Evolutionary conservation across 2,797 vertebrate genomes (phyloP).

Genomic region (Gila robusta): DNA sequence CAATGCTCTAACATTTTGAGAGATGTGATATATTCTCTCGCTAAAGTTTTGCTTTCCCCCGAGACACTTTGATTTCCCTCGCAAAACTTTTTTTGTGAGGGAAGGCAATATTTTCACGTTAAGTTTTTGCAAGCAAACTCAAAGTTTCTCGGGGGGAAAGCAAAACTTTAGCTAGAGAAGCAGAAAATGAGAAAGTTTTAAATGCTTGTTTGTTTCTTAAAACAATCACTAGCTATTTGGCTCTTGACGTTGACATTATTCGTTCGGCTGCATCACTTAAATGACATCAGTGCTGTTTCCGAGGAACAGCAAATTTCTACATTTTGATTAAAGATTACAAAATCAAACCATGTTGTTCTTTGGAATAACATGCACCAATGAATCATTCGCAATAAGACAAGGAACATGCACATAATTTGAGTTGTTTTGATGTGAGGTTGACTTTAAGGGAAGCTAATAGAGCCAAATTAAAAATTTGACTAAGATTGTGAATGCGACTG

Average conservation of each 20-base stretch:
- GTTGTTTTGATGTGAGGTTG: not conserved
- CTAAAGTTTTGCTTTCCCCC: too few species aligned
- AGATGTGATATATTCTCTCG: not conserved
- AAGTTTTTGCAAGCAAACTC: too few species aligned
- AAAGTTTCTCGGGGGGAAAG: too few species aligned
- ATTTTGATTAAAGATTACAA: constrained; percentile 4
- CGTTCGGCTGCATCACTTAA: not conserved
- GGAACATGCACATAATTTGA: not conserved
- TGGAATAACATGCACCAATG: not conserved
- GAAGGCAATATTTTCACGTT: too few species aligned
- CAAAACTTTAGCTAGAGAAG: too few species aligned
- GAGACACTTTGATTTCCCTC: too few species aligned
- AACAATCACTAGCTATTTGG: too few species aligned
- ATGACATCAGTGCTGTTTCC: not conserved
- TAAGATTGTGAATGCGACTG: not conserved
- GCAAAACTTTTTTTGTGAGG: too few species aligned
- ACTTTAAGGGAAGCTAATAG: not conserved
- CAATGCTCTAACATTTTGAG: not conserved
- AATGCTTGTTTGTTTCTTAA: too few species aligned
- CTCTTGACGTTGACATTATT: not conserved
- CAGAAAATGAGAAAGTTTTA: too few species aligned
- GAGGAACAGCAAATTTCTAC: not conserved
- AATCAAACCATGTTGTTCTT: not conserved
- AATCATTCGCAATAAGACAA: not conserved
- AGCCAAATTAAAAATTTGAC: not conserved